phyloP scores from a whole-genome alignment of 2,888 invertebrate genomes.

The Drosophila borborema region DNA sequence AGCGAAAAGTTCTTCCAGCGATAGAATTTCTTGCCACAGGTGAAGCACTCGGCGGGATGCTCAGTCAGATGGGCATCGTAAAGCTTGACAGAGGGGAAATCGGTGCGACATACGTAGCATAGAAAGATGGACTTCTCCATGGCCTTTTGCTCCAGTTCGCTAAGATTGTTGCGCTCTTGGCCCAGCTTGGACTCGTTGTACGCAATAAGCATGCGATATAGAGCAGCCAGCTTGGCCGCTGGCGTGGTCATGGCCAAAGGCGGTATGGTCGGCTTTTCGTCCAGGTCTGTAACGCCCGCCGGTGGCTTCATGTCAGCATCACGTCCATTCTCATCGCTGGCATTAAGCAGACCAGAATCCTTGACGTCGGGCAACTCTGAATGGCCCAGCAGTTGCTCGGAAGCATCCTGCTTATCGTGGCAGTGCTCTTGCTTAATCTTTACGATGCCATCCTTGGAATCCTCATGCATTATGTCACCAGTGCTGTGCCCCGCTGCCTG shows the following conservation, averaged over 20 bases:
- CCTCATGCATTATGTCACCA: constrained; percentile 51
- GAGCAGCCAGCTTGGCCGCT: constrained; percentile 81
- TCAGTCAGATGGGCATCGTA: constrained; percentile 91
- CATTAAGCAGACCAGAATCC: constrained; percentile 58
- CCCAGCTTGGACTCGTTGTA: constrained; percentile 84
- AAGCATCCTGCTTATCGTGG: constrained; percentile 56
- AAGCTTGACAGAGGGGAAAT: constrained; percentile 89
- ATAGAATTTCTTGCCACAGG: constrained; percentile 92
- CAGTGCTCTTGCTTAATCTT: constrained; percentile 82
- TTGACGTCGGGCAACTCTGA: constrained; percentile 76
- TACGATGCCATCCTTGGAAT: constrained; percentile 82
- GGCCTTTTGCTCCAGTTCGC: constrained; percentile 81
- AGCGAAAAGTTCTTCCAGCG: constrained; percentile 90
- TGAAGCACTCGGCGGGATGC: constrained; percentile 93
- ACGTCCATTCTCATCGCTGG: constrained; percentile 46
- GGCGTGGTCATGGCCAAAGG: constrained; percentile 74
- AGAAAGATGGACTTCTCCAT: constrained; percentile 84
- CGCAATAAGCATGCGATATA: constrained; percentile 84
- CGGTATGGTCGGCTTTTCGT: constrained; percentile 63
- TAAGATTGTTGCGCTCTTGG: constrained; percentile 79
- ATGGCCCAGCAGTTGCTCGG: constrained; percentile 58
- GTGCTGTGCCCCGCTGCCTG: constrained; percentile 36
- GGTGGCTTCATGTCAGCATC: constrained; percentile 64
- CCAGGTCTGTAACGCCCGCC: constrained; percentile 47
- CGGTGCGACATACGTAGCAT: constrained; percentile 88